These are phyloP conservation scores for Phrynocephalus versicolor DNA, from an alignment of 2,113 vertebrate genomes.

Conservation along the genomic window DNA sequence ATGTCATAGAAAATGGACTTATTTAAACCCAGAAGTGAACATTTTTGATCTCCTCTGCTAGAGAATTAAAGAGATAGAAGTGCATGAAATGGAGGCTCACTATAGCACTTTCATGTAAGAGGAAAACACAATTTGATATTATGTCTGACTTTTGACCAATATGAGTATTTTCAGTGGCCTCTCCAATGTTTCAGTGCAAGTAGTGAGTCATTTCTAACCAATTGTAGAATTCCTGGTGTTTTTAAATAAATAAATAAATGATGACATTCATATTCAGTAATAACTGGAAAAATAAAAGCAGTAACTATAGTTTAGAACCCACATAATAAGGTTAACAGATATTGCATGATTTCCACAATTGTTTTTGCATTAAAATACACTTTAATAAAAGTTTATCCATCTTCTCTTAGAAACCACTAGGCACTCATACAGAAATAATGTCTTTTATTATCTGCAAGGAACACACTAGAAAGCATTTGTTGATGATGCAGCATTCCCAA, in stretches of 20 bases:
- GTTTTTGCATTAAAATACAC: conserved; percentile 26
- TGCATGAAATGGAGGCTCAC: background rate
- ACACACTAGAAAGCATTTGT: conserved; percentile 73
- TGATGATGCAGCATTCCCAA: conserved; percentile 82
- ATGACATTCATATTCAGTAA: conserved; percentile 30
- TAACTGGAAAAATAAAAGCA: conserved; percentile 42
- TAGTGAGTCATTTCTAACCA: background rate
- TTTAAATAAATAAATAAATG: conserved; percentile 2
- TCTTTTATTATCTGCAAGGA: conserved; percentile 61
- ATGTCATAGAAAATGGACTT: background rate
- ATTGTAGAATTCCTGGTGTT: conserved; percentile 24
- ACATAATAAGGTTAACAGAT: conserved; percentile 5
- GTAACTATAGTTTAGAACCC: conserved; percentile 28
- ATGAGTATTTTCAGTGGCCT: background rate
- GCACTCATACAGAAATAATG: conserved; percentile 55
- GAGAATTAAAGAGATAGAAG: background rate
- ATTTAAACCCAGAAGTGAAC: background rate
- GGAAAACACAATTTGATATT: background rate
- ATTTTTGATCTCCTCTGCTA: background rate
- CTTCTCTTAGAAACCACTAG: conserved; percentile 63
- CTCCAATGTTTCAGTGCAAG: conserved; percentile 15
- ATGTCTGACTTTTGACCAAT: background rate
- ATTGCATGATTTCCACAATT: conserved; percentile 26
- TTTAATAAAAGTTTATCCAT: background rate
- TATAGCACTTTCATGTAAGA: background rate